Base-by-base conservation (phyloP, 1,140 invertebrate species). In the Meloidogyne floridensis region DNA sequence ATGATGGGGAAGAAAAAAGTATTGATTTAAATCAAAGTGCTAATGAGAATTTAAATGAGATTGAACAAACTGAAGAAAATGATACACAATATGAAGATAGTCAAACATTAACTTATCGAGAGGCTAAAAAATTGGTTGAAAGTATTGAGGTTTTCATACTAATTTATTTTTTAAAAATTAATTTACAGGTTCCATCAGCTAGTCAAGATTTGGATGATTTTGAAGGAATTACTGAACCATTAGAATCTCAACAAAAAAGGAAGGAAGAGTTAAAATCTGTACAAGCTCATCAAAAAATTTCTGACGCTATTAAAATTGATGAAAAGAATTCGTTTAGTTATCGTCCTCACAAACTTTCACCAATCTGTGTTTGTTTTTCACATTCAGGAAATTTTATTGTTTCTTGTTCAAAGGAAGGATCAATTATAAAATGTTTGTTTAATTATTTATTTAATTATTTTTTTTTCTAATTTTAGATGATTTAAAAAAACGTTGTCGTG, bases 361-460 rank as follows among this genome's bases (percentile, higher is more conserved):
- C 84, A 7, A 76, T 85, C 65, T 86, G 53, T 53, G 47, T 85
- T 54, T 85, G 83, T 18, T 56, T 85, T 51, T 86, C 84, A 6
- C 75, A 76, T n/a, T 70, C 47, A 70, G 72, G 77, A 0, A 54
- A 80, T 18, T 80, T 81, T 79, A 53, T 87, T 54, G 81, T 87
- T 42, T 87, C 85, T 70, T 85, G 84, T 56, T 84, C 81, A 51
- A 85, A 85, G 71, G 84, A 85, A 20, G 82, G 85, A 2, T 77
- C 85, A 8, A 77, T 85, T 72, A 77, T 86, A 42, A 85, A 85
- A 78, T 85, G 84, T 86, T 65, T 32, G 85, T 84, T 83, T 54
- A n/a, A 47, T 51, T 56, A 8, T 54, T 71, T 47, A 13, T 32
- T n/a, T 72, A 84, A 81, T 84, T 20, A 20, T 32, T 69, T 11